Conservation (phyloP, 2,888 invertebrate species). For the Rhodophaea formosa region DNA sequence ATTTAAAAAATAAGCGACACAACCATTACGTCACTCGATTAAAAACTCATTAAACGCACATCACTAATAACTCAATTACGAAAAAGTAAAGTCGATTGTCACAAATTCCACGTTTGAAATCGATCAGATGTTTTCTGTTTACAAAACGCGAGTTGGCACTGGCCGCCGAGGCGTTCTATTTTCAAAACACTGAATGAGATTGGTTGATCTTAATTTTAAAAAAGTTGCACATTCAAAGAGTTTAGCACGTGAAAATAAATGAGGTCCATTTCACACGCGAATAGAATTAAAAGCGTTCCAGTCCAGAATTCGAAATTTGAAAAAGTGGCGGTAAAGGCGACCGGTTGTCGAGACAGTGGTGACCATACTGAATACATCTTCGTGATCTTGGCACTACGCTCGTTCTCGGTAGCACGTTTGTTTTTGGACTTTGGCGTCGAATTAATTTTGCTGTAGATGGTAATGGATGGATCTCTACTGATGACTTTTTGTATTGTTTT, state of each 20-base stretch:
- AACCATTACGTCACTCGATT: slow-evolving; percentile 6
- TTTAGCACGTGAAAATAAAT: slow-evolving; percentile 66
- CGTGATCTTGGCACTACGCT: slow-evolving; percentile 33
- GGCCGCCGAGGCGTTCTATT: slow-evolving; percentile 26
- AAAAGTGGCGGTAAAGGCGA: slow-evolving; percentile 51
- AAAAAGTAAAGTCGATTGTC: not conserved
- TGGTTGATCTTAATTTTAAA: slow-evolving; percentile 19
- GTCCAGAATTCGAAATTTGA: slow-evolving; percentile 74
- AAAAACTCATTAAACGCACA: slow-evolving; percentile 12
- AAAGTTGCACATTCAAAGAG: slow-evolving; percentile 31
- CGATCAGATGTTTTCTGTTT: slow-evolving; percentile 49
- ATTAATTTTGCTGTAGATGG: not conserved
- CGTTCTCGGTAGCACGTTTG: slow-evolving; percentile 19
- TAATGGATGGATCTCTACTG: not conserved
- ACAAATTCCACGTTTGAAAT: slow-evolving; percentile 17
- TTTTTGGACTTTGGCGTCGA: slow-evolving; percentile 19
- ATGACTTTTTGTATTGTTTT: not conserved
- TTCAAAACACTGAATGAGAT: slow-evolving; percentile 27
- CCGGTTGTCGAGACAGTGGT: slow-evolving; percentile 53
- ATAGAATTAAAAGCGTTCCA: slow-evolving; percentile 59
- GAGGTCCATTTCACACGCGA: slow-evolving; percentile 76
- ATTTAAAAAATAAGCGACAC: not conserved
- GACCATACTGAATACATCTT: slow-evolving; percentile 64
- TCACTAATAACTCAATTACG: slow-evolving; percentile 10
- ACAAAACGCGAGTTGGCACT: slow-evolving; percentile 29